Base-by-base conservation (phyloP, 2,888 invertebrate genomes). In the Diachrysia chrysitis region DNA sequence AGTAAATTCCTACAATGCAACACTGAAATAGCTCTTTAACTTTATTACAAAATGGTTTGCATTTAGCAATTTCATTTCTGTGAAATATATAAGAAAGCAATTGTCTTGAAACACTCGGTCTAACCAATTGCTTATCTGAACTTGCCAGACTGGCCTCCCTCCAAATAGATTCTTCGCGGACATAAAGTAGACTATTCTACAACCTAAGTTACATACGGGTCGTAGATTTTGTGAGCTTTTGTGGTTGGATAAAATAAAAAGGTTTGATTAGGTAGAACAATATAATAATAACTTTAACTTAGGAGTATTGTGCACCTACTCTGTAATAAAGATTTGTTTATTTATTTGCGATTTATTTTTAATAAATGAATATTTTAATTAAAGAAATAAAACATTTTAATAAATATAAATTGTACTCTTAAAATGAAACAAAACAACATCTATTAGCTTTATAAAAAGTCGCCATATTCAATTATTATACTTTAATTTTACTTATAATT, bases 81-180 rank as follows among this genome's bases (percentile, higher is more conserved):
- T 81, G 81, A 85, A 87, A 87, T 86, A 83, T 84, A 83, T 83
- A 79, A 77, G 83, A 84, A 83, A 82, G 82, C 87, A 85, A 88
- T 89, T 87, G 89, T 89, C 87, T 88, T 81, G 83, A 81, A 84
- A 84, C 62, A 78, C 73, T 79, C 81, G 66, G 81, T 85, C 83
- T 83, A 76, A 87, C 85, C 88, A 87, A 89, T 87, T 88, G 88
- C 86, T 88, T 90, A 87, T 90, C 86, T 87, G 73, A 77, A 81
- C 69, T 82, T 76, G 72, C 79, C 81, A 80, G 84, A 85, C 87
- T 90, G 89, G 89, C 90, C 84, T 73, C 79, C 76, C 79, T 89
- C 90, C 89, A 90, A 90, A 86, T 87, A 88, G 86, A 88, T 88
- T 86, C 78, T 73, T 76, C 70, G 71, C 79, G 78, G 76, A 84